Base-by-base conservation (phyloP, 2,113 vertebrate genomes). In the Malurus elegans region DNA sequence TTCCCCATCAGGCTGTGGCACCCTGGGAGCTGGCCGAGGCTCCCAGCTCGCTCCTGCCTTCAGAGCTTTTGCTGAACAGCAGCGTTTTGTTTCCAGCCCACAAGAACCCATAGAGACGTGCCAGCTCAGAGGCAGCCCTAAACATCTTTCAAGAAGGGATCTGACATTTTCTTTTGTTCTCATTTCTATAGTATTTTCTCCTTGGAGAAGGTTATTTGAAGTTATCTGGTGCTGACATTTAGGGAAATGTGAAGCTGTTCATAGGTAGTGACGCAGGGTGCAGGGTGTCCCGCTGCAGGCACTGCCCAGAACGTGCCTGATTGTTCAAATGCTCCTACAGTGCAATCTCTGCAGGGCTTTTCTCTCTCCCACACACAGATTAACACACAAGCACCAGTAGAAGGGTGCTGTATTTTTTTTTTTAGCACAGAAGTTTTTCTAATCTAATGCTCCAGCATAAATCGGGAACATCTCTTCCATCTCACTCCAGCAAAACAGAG, bases 131-230 rank as follows among this genome's bases (percentile, higher is more conserved):
- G 74, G 94, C 95, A 92, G 88, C 0, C 0, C 69, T 90, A 50
- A 91, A 72, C 78, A 83, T 80, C 95, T 60, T 66, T 67, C 75
- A 78, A 93, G 86, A 80, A 93, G 32, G 44, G 71, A 51, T 90
- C 72, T 96, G 94, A 92, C 94, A 78, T 97, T 95, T 83, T 42
- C 88, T 92, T 96, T 96, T 96, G 88, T 95, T 96, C 92, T 74
- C 75, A 56, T 90, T 96, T 94, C 95, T 86, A 78, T 29, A 92
- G 82, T 51, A 74, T 90, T 83, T 88, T 90, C 91, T 88, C 69
- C 88, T 70, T 73, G 0, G 4, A 88, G 86, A 78, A 88, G 94
- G 94, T 95, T 97, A 95, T 83, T 88, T 90, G 94, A 88, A 96
- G 95, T 70, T 90, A 66, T 70, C 88, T 90, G 92, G 71, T 38